These are phyloP conservation scores for Dendrocopos noguchii DNA, from an alignment of 2,113 vertebrate species.

Conservation along the genomic window DNA sequence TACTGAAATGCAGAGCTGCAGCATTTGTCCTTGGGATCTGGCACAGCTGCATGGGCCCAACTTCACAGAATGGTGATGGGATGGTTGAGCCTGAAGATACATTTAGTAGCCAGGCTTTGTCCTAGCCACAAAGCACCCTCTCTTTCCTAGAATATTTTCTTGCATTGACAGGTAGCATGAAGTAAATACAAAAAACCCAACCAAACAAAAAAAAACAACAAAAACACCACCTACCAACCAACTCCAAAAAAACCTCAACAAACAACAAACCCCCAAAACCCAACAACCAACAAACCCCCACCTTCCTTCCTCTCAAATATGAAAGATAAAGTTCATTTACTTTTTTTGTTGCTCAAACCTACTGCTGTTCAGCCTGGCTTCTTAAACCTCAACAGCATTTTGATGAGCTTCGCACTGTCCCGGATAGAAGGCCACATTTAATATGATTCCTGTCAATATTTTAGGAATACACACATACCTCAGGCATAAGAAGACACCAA, in stretches of 20 bases:
- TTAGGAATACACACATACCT: background rate
- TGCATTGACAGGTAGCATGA: background rate
- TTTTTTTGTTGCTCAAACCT: background rate
- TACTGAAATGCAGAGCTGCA: background rate
- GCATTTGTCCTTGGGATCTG: background rate
- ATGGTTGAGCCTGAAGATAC: background rate
- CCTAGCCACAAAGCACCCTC: rapidly evolving
- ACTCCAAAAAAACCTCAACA: rapidly evolving
- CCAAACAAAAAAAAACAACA: background rate
- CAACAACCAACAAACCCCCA: no score
- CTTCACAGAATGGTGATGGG: no score
- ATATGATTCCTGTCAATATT: background rate
- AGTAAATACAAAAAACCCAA: background rate
- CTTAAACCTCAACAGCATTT: background rate
- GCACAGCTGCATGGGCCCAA: rapidly evolving
- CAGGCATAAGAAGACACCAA: background rate
- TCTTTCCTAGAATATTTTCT: background rate
- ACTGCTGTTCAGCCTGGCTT: background rate
- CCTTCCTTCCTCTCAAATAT: background rate
- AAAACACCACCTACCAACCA: no score
- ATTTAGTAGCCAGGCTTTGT: background rate
- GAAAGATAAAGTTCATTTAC: background rate
- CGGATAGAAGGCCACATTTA: background rate
- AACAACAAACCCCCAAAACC: no score
- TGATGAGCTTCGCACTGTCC: background rate